These are phyloP conservation scores for Rhopalosiphum maidis DNA, from an alignment of 1,140 invertebrate species.

Conservation along the genomic window DNA sequence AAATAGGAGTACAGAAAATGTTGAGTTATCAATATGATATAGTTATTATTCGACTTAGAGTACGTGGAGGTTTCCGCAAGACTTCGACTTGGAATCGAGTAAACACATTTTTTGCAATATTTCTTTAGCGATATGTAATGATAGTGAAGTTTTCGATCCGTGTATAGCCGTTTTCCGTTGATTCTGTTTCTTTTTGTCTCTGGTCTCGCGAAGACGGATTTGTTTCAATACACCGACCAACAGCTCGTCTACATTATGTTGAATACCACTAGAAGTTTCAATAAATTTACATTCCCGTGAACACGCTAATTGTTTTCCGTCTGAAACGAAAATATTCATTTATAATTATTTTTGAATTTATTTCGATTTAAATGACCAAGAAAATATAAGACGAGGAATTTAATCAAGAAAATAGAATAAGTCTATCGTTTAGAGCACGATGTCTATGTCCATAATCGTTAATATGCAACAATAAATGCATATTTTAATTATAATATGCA, in stretches of 20 bases:
- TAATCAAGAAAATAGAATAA: background rate
- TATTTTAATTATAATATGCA: background rate
- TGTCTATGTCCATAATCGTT: background rate
- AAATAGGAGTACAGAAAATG: background rate
- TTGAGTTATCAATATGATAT: background rate
- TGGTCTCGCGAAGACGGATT: constrained; percentile 77
- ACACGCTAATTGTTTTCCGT: constrained; percentile 83
- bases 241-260: constrained; percentile 90
- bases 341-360: background rate
- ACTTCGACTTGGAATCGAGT: constrained; percentile 86
- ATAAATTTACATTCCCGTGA: constrained; percentile 91
- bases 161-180: constrained; percentile 63
- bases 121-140: constrained; percentile 78
- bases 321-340: constrained; percentile 66
- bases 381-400: background rate
- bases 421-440: no score
- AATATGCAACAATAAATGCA: background rate
- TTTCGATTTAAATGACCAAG: background rate
- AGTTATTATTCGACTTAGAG: constrained; percentile 65
- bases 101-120: constrained; percentile 86
- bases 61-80: constrained; percentile 88
- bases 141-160: constrained; percentile 72
- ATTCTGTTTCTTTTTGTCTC: constrained; percentile 69
- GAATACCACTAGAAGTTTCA: constrained; percentile 88
- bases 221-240: constrained; percentile 86